Percentiles rank a stretch among this genome's conserved stretches.
Evolutionary conservation across 1,140 invertebrate species (phyloP).

Genomic region (Metaphire vulgaris): DNA sequence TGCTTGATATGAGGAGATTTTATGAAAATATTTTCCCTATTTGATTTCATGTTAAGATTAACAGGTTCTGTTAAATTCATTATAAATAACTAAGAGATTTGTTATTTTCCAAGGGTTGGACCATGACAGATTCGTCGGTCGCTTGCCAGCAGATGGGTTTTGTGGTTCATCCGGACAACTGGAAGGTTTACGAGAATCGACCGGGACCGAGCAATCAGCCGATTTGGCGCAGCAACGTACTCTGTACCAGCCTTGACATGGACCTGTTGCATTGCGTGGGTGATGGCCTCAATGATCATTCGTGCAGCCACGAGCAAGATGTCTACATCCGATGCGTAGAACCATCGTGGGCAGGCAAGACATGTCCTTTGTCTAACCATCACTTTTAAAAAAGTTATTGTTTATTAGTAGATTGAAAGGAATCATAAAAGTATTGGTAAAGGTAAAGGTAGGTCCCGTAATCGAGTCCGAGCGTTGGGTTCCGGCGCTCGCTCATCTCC

Average conservation of each 20-base stretch:
- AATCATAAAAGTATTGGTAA: too few species aligned
- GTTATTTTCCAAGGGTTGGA: too few species aligned
- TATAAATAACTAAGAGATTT: too few species aligned
- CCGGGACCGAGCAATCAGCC: slow-evolving; percentile 33
- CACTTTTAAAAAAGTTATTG: neutral
- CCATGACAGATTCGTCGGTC: slow-evolving; percentile 77
- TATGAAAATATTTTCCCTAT: too few species aligned
- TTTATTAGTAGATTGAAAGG: too few species aligned
- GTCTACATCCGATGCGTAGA: slow-evolving; percentile 46
- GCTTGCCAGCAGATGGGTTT: slow-evolving; percentile 92
- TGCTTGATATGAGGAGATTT: too few species aligned
- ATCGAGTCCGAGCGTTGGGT: too few species aligned
- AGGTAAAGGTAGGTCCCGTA: too few species aligned
- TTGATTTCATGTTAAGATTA: too few species aligned
- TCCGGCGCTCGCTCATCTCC: too few species aligned
- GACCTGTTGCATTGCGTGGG: slow-evolving; percentile 81
- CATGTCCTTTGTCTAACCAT: neutral
- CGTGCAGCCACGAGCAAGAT: slow-evolving; percentile 59
- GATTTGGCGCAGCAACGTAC: slow-evolving; percentile 66
- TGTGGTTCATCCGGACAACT: slow-evolving; percentile 84
- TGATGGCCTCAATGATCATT: slow-evolving; percentile 63
- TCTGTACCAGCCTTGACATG: slow-evolving; percentile 83
- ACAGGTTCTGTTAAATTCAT: too few species aligned
- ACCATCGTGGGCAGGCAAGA: slow-evolving; percentile 49
- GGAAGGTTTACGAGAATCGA: slow-evolving; percentile 59